Base-by-base conservation (phyloP, 2,797 vertebrate species). In the Trachops cirrhosus region DNA sequence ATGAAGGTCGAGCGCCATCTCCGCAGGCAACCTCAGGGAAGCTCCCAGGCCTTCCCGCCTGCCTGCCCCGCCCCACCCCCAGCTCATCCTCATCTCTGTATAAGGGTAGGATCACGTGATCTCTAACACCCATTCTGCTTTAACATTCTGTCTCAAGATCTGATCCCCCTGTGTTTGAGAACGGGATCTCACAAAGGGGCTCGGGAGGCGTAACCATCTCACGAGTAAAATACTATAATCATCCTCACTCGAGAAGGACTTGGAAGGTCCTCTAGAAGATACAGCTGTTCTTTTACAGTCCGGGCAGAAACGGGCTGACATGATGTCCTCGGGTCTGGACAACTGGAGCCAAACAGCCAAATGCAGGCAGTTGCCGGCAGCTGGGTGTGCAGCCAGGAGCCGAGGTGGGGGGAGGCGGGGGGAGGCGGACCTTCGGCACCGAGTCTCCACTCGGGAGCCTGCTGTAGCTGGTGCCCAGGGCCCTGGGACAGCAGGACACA, bases 171-270 rank as follows among this genome's bases (percentile, higher is more conserved):
- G 39, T 57, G 39, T 70, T 86, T 75, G 79, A 97, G 92, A 96
- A 95, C 54, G 73, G 67, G 34, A 83, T 85, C 84, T 93, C 89
- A 57, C 62, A 94, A 95, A 93, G 75, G 68, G 93, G 88, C 70
- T 88, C 77, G 77, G 93, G 91, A 82, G 94, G 95, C 46, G 12
- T 79, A 87, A 93, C 89, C 75, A 89, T 87, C 89, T 92, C 92
- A 75, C 26, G 9, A 94, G 86, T 50, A 85, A 97, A 97, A 96
- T n/a, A 94, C 93, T 96, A 77, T 97, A 94, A 96, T 96, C 93
- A 95, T 78, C 86, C 89, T 94, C 90, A 95, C 57, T 9, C 95
- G 93, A 32, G 0, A 16, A 83, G 91, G 86, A 73, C 95, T 97
- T 94, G 96, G 94, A 97, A 73, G 46, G 86, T 92, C 96, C 94